Evolutionary conservation across 2,888 invertebrate genomes (phyloP).

Genomic region (Campoplex nolae): DNA sequence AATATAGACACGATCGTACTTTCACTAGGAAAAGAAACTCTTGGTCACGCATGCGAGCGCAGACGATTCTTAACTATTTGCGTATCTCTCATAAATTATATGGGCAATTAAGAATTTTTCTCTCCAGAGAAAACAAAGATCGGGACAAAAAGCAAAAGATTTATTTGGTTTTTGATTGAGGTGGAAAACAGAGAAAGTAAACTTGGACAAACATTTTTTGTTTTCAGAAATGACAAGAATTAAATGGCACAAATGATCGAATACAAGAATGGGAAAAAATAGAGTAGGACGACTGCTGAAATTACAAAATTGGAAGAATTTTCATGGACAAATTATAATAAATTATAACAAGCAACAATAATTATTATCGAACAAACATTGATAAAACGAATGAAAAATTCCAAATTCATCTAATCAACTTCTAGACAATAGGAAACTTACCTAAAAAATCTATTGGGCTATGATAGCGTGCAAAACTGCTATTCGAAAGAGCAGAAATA

Average conservation of each 20-base stretch:
- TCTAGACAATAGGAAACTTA: no score
- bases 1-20: constrained; percentile 73
- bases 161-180: neutral
- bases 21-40: constrained; percentile 83
- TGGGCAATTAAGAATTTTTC: constrained; percentile 49
- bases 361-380: no score
- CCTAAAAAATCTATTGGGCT: no score
- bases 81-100: constrained; percentile 58
- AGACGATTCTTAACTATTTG: constrained; percentile 75
- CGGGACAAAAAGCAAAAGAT: neutral
- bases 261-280: neutral
- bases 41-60: constrained; percentile 80
- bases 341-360: no score
- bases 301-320: no score
- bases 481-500: constrained; percentile 12
- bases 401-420: no score
- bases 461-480: no score
- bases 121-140: neutral
- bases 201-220: neutral
- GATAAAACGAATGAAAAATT: no score
- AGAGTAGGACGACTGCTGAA: no score
- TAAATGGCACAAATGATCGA: neutral
- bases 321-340: no score
- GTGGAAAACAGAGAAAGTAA: neutral
- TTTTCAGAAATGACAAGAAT: no score